A percentile compares a stretch with the other conserved stretches of the same genome.
phyloP scores from a whole-genome alignment of 2,113 vertebrate genomes.

The Scophthalmus maximus region DNA sequence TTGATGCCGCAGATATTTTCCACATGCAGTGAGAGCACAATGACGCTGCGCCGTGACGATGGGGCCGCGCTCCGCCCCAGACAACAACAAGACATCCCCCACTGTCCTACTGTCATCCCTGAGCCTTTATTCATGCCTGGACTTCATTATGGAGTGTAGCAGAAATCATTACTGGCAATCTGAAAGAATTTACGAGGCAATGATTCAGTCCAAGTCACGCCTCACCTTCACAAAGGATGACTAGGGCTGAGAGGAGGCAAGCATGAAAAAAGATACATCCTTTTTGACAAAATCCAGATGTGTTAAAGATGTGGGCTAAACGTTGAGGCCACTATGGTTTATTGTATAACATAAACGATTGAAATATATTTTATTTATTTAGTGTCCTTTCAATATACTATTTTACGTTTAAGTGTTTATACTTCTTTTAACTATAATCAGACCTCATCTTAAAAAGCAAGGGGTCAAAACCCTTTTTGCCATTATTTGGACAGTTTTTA shows the following conservation, averaged over 20 bases:
- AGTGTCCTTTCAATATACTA: neutral
- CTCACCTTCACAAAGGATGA: constrained; percentile 40
- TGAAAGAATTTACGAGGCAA: constrained; percentile 62
- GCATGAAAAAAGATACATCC: too few relatives aligned
- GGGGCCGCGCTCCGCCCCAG: constrained; percentile 51
- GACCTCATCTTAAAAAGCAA: neutral
- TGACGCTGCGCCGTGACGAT: constrained; percentile 44
- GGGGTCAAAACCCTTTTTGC: constrained; percentile 3
- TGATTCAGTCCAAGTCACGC: constrained; percentile 42
- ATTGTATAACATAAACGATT: neutral
- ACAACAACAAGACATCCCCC: constrained; percentile 54
- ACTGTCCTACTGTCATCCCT: constrained; percentile 4
- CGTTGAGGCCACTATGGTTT: neutral
- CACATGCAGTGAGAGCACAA: constrained; percentile 47
- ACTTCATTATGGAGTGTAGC: constrained; percentile 68
- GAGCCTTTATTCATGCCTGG: constrained; percentile 60
- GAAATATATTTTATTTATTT: neutral
- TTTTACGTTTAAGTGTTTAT: neutral
- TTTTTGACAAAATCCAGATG: neutral
- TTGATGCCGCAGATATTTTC: constrained; percentile 59
- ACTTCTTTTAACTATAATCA: neutral
- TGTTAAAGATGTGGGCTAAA: neutral
- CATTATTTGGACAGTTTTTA: constrained; percentile 2
- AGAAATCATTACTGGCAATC: constrained; percentile 65
- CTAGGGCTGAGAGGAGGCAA: too few relatives aligned